phyloP scores from a whole-genome alignment of 2,797 vertebrate genomes.

The Lerista edwardsae region DNA sequence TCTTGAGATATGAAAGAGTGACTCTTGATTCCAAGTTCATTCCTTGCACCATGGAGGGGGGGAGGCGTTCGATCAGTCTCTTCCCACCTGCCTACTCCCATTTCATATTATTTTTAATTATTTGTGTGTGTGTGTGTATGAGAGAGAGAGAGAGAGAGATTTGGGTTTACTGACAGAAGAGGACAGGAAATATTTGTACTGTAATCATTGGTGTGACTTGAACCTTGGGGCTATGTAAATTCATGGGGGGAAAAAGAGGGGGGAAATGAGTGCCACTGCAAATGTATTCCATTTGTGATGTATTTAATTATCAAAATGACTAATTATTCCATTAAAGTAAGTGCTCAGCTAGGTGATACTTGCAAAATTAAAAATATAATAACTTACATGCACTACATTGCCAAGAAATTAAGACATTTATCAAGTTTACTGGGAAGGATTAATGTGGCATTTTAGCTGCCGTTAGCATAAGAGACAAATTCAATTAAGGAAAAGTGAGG shows the following conservation, averaged over 20 bases:
- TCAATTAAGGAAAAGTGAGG: slow-evolving; percentile 94
- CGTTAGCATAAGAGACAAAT: slow-evolving; percentile 94
- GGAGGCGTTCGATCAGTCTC: background rate
- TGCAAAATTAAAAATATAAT: slow-evolving; percentile 95
- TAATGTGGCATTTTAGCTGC: slow-evolving; percentile 96
- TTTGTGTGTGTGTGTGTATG: too few relatives aligned
- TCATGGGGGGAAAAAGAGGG: slow-evolving; percentile 46
- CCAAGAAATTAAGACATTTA: slow-evolving; percentile 96
- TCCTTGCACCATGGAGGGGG: background rate
- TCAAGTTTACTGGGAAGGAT: slow-evolving; percentile 93
- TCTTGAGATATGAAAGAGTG: background rate
- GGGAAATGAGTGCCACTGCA: slow-evolving; percentile 77
- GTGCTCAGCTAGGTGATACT: slow-evolving; percentile 91
- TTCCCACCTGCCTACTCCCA: background rate
- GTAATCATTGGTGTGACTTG: slow-evolving; percentile 76
- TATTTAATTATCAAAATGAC: slow-evolving; percentile 98
- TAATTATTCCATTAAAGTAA: slow-evolving; percentile 97
- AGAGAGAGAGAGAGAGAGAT: slow-evolving; percentile 54
- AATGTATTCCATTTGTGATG: slow-evolving; percentile 85
- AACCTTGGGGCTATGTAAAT: slow-evolving; percentile 79
- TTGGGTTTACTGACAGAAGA: slow-evolving; percentile 67
- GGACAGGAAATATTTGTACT: slow-evolving; percentile 68
- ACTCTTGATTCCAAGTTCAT: slow-evolving; percentile 51
- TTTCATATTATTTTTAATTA: too few relatives aligned
- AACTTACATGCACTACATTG: slow-evolving; percentile 93